Conservation (phyloP, 2,888 invertebrate genomes). For the Lissocephala sabroskyi region DNA sequence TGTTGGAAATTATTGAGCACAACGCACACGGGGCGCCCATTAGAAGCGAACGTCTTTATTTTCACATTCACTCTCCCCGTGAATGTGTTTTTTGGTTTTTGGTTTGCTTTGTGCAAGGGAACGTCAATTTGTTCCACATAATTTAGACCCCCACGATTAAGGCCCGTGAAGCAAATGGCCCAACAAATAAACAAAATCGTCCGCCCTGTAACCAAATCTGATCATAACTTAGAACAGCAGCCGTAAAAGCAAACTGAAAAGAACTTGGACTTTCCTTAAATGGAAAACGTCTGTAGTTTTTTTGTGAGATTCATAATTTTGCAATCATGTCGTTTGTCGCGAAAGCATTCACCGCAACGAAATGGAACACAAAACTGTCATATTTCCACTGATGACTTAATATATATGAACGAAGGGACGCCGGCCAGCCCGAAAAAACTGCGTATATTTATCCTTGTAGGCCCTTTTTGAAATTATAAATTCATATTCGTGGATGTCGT, state of each 20-base stretch:
- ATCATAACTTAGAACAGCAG: conserved; percentile 29
- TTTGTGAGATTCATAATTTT: background rate
- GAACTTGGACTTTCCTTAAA: no score
- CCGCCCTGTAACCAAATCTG: conserved; percentile 54
- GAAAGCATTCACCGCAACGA: conserved; percentile 60
- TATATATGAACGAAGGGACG: conserved; percentile 61
- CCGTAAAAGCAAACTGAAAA: no score
- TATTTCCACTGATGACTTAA: conserved; percentile 64
- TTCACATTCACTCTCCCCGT: conserved; percentile 2
- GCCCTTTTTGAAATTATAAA: conserved; percentile 4
- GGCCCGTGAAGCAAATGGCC: no score
- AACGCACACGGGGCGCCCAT: conserved; percentile 61
- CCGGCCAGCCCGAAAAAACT: background rate
- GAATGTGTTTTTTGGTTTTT: no score
- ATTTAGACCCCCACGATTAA: no score
- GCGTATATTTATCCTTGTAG: background rate
- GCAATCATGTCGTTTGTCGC: conserved; percentile 56
- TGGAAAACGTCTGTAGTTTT: background rate
- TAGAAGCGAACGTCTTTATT: conserved; percentile 49
- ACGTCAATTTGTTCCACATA: conserved; percentile 53
- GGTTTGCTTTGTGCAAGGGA: conserved; percentile 1
- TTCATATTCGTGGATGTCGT: conserved; percentile 3
- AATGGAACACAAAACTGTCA: conserved; percentile 65
- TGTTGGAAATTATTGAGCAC: conserved; percentile 70
- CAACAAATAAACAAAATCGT: no score